Conservation (phyloP, 35 echinoderm and acorn worm species). For the Diadema setosum region DNA sequence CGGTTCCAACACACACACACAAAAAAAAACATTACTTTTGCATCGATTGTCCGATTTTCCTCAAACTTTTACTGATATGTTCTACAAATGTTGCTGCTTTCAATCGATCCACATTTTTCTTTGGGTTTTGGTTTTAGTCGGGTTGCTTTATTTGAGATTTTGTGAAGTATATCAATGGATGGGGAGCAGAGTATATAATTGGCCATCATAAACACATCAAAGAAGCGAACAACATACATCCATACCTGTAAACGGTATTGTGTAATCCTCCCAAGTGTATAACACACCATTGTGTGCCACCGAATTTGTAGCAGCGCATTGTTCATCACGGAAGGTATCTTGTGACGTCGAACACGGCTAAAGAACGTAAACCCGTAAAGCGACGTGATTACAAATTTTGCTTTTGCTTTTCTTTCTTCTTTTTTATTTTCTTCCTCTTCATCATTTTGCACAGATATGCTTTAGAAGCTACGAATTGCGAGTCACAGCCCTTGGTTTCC, state of each 20-base stretch:
- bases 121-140: too few relatives aligned
- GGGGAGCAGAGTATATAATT: neutral
- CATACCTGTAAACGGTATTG: neutral
- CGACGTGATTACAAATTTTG: neutral
- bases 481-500: too few relatives aligned
- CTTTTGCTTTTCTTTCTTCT: too few relatives aligned
- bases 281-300: neutral
- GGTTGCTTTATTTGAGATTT: too few relatives aligned
- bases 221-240: neutral
- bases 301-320: neutral
- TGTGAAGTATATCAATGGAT: too few relatives aligned
- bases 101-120: neutral
- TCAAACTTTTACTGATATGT: neutral
- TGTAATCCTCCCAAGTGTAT: neutral
- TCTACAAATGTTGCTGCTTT: neutral
- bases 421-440: too few relatives aligned
- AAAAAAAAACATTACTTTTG: neutral
- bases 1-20: too few relatives aligned
- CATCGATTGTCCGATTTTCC: neutral
- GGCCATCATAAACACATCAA: neutral
- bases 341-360: neutral
- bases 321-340: neutral
- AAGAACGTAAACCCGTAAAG: neutral
- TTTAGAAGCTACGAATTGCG: too few relatives aligned
- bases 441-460: too few relatives aligned